A percentile compares a stretch with the other conserved stretches of the same genome.
Evolutionary conservation across 2,888 invertebrate genomes (phyloP).

Genomic region (Scelioninae gen. 1): DNA sequence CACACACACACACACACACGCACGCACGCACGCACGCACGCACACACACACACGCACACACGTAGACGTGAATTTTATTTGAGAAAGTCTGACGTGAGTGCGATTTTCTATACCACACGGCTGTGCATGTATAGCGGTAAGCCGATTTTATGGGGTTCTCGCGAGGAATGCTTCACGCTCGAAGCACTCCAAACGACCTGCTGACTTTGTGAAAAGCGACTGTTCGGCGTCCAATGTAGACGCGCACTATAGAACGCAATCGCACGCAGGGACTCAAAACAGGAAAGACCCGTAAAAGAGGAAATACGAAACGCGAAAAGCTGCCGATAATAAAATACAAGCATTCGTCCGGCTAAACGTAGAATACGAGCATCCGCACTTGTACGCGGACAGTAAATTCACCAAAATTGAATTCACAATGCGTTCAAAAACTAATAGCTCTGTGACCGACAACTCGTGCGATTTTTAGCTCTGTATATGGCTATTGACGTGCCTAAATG

Average conservation of each 20-base stretch:
- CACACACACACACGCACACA: no score
- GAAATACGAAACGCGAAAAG: conserved; percentile 66
- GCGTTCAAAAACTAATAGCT: conserved; percentile 41
- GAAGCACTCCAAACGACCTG: conserved; percentile 75
- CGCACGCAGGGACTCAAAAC: conserved; percentile 64
- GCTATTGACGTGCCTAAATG: conserved; percentile 19
- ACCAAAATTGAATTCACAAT: conserved; percentile 59
- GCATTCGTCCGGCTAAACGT: conserved; percentile 62
- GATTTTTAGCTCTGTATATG: conserved; percentile 36
- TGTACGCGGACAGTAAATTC: conserved; percentile 53
- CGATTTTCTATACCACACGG: conserved; percentile 61
- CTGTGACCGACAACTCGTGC: conserved; percentile 8
- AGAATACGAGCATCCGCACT: conserved; percentile 61
- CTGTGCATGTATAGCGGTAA: conserved; percentile 74
- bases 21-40: no score
- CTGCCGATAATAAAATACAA: conserved; percentile 70
- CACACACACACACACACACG: no score
- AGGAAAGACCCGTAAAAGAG: conserved; percentile 69
- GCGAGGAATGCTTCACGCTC: conserved; percentile 73
- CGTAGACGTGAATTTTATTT: conserved; percentile 58
- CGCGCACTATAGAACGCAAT: conserved; percentile 50
- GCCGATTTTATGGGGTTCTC: conserved; percentile 80
- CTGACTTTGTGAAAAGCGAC: conserved; percentile 78
- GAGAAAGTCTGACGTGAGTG: conserved; percentile 62
- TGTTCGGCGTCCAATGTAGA: conserved; percentile 71